Evolutionary conservation across 2,797 vertebrate species (phyloP), one percentile per base, ranked within the genome.

Genomic region (Aldrovandia affinis): DNA sequence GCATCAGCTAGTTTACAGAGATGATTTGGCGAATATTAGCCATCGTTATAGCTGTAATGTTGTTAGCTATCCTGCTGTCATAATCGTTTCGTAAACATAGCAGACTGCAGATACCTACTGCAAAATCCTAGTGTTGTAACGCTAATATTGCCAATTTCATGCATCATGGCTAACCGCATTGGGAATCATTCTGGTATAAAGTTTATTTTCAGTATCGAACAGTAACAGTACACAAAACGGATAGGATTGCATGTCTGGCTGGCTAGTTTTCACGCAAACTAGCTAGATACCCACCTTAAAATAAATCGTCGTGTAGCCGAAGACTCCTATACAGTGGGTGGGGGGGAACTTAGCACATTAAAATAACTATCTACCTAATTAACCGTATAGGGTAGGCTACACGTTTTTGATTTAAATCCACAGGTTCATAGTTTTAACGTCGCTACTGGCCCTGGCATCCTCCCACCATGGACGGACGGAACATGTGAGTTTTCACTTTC

Each of bases 401-500:
- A 80, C 33, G 39, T 81, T 81, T 86, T 36, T 15, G 15, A 61
- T 81, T 81, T 82, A 36, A 85, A 57, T 85, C 82, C 33, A 61
- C 75, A 79, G 87, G 81, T 80, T 80, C 88, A 90, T 90, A 30
- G 47, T 86, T 88, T 82, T 44, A 52, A 39, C 83, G 57, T 42
- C 79, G 52, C 63, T n/a, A 36, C 33, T 86, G 78, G 55, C 22
- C 84, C 59, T 44, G 81, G 81, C 83, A 87, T 80, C 9, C 65
- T 75, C 14, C 77, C 83, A 55, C 39, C 33, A 87, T 89, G 39
- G 89, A 86, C 88, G 90, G 89, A 93, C 88, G 85, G 84, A 86
- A 86, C 89, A 91, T 87, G 87, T 87, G 88, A 88, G 89, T 89
- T 90, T 83, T 63, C 88, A 84, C 85, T 86, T 82, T 84, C 61